Evolutionary conservation across 2,888 invertebrate species (phyloP), one percentile per base, ranked within the genome.

Genomic region (Leucozona laternaria): DNA sequence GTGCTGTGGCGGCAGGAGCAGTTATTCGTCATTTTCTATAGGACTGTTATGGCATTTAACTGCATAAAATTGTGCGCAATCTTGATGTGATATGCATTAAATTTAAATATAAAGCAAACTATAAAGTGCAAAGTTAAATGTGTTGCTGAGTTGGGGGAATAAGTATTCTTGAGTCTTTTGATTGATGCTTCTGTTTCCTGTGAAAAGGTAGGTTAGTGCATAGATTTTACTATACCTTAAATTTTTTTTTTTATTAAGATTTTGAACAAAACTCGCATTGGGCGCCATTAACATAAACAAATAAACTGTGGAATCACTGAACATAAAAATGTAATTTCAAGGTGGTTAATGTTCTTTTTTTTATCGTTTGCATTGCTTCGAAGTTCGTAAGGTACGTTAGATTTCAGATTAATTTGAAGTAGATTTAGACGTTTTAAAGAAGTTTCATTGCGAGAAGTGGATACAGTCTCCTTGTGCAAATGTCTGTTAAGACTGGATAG

Each of bases 21-120:
- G 72, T 79, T 66, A 66, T 37, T 58, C 43, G 45, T 60, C 34
- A 45, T 48, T 37, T 34, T 71, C 45, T 62, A 25, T 60, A 55
- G 53, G 55, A 57, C 78, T 72, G 73, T 70, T 79, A 79, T 79
- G 62, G 68, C 57, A 71, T 81, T 83, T 70, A 64, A 64, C 64
- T 73, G 43, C 72, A 81, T 76, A 62, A 70, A 70, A 81, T 81
- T 62, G 45, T 73, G 68, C 53, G 66, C 43, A 45, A 77, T 76
- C 70, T 62, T 4, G 28, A 71, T 55, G 53, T 71, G 70, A 81
- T 77, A 62, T 70, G 68, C 79, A 75, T 62, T 70, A 28, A 40
- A 81, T 81, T 81, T 71, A 71, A 82, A 78, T 66, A 77, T 45
- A 66, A 75, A 22, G 57, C 62, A 64, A 68, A 70, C 79, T 70